Percentiles rank a stretch among this genome's conserved stretches.
Evolutionary conservation across 2,888 invertebrate genomes (phyloP).

Genomic region (Ecliptopera silaceata): DNA sequence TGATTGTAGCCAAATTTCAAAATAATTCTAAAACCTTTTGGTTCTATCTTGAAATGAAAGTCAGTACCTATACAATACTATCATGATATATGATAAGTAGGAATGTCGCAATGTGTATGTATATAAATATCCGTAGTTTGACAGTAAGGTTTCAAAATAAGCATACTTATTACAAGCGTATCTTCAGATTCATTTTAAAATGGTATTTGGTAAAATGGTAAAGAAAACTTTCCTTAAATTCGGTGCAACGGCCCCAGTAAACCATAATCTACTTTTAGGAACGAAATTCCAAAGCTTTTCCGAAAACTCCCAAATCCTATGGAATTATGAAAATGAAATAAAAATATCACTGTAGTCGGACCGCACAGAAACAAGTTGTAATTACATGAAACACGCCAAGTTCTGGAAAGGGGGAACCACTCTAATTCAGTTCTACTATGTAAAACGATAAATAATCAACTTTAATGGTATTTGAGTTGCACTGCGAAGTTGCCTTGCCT

Average conservation of each 20-base stretch:
- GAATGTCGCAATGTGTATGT: no score
- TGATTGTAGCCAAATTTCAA: no score
- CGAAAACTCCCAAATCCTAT: constrained; percentile 8
- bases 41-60: no score
- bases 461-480: no score
- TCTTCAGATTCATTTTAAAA: not conserved
- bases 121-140: no score
- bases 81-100: no score
- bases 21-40: no score
- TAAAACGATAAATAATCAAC: no score
- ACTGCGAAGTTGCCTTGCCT: no score
- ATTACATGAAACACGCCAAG: constrained; percentile 16
- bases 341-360: constrained; percentile 12
- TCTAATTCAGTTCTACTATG: not conserved
- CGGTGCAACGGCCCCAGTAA: constrained; percentile 8
- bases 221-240: constrained; percentile 4
- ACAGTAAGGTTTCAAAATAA: no score
- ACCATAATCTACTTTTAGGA: constrained; percentile 3
- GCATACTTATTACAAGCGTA: no score
- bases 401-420: constrained; percentile 6
- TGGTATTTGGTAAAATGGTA: not conserved
- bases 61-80: no score
- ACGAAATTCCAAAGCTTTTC: not conserved
- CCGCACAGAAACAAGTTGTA: constrained; percentile 11
- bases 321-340: constrained; percentile 16